Evolutionary conservation across 2,888 invertebrate genomes (phyloP).

Genomic region (Thereva nobilitata): DNA sequence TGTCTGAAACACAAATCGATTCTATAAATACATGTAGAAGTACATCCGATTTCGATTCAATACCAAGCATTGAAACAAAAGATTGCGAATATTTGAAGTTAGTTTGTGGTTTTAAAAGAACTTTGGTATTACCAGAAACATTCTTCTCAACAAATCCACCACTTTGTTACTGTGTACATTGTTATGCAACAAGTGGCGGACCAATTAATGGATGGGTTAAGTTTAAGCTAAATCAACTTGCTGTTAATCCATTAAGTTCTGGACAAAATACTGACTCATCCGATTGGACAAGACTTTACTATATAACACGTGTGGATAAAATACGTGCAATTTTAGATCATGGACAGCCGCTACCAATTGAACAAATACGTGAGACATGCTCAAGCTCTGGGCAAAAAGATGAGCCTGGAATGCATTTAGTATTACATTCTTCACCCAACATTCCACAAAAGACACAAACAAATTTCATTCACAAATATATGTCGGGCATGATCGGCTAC

Average conservation of each 20-base stretch:
- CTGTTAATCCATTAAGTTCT: constrained; percentile 50
- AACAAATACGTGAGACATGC: constrained; percentile 50
- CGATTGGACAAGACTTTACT: constrained; percentile 56
- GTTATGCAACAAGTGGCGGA: constrained; percentile 46
- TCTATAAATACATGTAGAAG: constrained; percentile 20
- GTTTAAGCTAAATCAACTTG: constrained; percentile 56
- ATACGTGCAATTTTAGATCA: constrained; percentile 58
- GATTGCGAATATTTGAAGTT: constrained; percentile 58
- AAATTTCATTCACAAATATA: constrained; percentile 52
- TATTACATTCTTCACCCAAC: constrained; percentile 55
- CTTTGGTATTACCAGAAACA: constrained; percentile 55
- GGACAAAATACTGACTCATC: constrained; percentile 46
- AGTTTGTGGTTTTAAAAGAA: constrained; percentile 55
- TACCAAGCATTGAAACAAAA: constrained; percentile 51
- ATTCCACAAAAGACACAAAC: constrained; percentile 50
- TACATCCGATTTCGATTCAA: constrained; percentile 47
- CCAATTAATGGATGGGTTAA: constrained; percentile 56
- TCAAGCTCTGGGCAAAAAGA: constrained; percentile 51
- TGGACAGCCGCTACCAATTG: constrained; percentile 56
- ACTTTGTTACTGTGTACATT: constrained; percentile 55
- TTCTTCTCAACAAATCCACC: constrained; percentile 53
- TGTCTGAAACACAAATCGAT: constrained; percentile 47
- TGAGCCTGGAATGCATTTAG: constrained; percentile 56
- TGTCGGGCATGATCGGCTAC: constrained; percentile 51
- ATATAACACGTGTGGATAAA: constrained; percentile 57